phyloP scores from a whole-genome alignment of 2,113 vertebrate genomes.

The Pantherophis guttatus region DNA sequence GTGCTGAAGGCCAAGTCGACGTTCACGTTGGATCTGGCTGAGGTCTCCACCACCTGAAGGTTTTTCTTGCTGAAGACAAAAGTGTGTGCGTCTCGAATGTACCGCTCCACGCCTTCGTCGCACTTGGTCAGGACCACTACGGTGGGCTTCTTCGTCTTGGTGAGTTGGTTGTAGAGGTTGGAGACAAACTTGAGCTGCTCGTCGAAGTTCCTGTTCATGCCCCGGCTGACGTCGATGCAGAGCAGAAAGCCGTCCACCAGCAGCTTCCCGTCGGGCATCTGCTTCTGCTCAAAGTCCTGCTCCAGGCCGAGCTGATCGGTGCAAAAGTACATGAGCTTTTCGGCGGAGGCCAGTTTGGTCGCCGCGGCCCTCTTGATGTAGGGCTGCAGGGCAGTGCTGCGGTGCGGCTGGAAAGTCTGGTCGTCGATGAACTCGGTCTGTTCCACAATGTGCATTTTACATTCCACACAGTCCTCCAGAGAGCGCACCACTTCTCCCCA shows the following conservation, averaged over 20 bases:
- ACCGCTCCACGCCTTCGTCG: conserved; percentile 95
- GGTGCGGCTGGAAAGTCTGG: conserved; percentile 95
- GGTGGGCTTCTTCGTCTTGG: conserved; percentile 93
- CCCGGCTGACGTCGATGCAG: conserved; percentile 91
- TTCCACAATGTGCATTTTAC: conserved; percentile 90
- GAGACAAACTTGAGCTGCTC: conserved; percentile 95
- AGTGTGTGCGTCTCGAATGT: conserved; percentile 92
- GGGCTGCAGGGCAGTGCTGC: conserved; percentile 93
- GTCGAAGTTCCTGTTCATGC: conserved; percentile 96
- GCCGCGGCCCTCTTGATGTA: conserved; percentile 94
- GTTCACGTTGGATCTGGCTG: conserved; percentile 94
- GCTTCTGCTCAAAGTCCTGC: conserved; percentile 99
- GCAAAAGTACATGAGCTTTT: conserved; percentile 99
- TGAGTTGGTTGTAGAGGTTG: conserved; percentile 91
- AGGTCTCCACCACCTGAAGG: conserved; percentile 95
- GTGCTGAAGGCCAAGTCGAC: conserved; percentile 92
- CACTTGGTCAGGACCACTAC: conserved; percentile 94
- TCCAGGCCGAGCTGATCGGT: conserved; percentile 96
- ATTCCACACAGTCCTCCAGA: conserved; percentile 89
- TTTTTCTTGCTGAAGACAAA: conserved; percentile 96
- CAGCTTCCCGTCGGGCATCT: conserved; percentile 97
- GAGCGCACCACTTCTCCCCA: conserved; percentile 90
- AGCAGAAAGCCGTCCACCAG: conserved; percentile 91
- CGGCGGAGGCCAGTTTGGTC: conserved; percentile 91
- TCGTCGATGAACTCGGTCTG: conserved; percentile 99